Evolutionary conservation across 2,888 invertebrate genomes (phyloP).

Genomic region (Oxytorus armatus): DNA sequence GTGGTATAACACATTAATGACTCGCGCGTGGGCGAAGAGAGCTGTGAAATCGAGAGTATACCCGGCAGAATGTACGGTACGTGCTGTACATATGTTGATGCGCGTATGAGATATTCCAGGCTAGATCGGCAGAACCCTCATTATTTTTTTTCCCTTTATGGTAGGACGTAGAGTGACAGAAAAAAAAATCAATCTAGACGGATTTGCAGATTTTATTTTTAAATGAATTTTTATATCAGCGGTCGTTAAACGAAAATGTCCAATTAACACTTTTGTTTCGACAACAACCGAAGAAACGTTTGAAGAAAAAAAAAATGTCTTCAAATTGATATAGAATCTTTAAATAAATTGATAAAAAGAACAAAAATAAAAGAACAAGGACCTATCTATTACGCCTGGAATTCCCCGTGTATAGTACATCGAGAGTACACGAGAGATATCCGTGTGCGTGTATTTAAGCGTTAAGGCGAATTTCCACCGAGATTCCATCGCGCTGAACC

Average conservation of each 20-base stretch:
- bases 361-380: no score
- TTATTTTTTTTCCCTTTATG: neutral
- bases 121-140: neutral
- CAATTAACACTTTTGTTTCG: no score
- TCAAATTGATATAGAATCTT: no score
- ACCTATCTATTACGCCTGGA: no score
- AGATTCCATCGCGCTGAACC: neutral
- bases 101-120: no score
- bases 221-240: no score
- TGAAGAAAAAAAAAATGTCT: no score
- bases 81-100: neutral
- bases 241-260: no score
- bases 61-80: conserved; percentile 10
- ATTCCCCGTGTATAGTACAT: no score
- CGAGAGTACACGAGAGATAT: neutral
- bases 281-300: no score
- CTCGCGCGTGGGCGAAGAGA: conserved; percentile 34
- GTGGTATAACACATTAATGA: conserved; percentile 39
- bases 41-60: conserved; percentile 54
- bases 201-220: no score
- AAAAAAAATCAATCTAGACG: neutral
- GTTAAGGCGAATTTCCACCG: neutral
- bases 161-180: neutral
- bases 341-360: no score
- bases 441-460: neutral